Percentiles rank a stretch among this genome's conserved stretches.
These are phyloP conservation scores for Psylliodes chrysocephalus DNA, from an alignment of 2,888 invertebrate genomes.

Conservation along the genomic window DNA sequence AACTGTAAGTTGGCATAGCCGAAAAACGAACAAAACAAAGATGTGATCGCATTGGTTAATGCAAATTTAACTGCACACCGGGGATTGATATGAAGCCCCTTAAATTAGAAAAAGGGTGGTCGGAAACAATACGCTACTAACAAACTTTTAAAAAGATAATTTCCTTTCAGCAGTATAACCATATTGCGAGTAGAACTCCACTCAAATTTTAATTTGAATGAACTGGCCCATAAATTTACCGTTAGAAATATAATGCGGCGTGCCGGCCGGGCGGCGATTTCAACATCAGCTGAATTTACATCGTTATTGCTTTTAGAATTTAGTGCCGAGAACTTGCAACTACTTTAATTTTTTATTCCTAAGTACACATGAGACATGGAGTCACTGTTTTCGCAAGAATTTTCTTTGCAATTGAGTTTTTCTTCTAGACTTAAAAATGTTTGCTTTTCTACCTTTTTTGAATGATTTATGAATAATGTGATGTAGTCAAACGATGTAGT, in stretches of 20 bases:
- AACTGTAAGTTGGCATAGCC: constrained; percentile 5
- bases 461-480: no score
- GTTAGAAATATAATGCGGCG: constrained; percentile 62
- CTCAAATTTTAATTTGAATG: constrained; percentile 64
- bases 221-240: constrained; percentile 59
- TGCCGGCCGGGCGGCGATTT: constrained; percentile 61
- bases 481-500: no score
- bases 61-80: constrained; percentile 39
- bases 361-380: constrained; percentile 33
- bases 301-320: constrained; percentile 63
- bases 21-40: constrained; percentile 34
- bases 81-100: constrained; percentile 43
- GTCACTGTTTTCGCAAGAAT: constrained; percentile 28
- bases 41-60: constrained; percentile 37
- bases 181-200: constrained; percentile 57
- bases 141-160: constrained; percentile 56
- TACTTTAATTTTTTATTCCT: constrained; percentile 42
- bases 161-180: constrained; percentile 52
- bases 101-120: constrained; percentile 43
- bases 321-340: constrained; percentile 54
- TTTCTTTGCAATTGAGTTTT: constrained; percentile 24
- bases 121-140: constrained; percentile 55
- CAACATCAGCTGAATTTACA: constrained; percentile 62
- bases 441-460: background rate
- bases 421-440: background rate